Base-by-base conservation (phyloP, 1,140 invertebrate species). In the Drosophila novamexicana region DNA sequence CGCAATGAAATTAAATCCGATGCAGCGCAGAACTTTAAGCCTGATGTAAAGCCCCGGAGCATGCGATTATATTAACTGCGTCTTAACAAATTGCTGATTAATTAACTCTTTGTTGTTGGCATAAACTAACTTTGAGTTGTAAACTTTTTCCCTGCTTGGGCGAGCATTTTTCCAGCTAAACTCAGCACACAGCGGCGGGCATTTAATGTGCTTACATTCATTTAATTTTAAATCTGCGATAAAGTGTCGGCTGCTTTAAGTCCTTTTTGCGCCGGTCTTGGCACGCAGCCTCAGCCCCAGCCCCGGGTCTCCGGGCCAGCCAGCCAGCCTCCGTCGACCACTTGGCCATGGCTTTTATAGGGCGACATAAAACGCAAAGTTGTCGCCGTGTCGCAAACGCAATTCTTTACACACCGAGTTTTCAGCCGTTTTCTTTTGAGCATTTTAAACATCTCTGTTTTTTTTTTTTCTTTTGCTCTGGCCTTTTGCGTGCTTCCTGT, bases 161-260 rank as follows among this genome's bases (percentile, higher is more conserved):
- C 16, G 22, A n/a, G 63, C 34, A 72, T 61, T 68, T 57, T 56
- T 56, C 49, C 44, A 59, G 49, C 58, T 62, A 75, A 45, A 44
- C 63, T 69, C 49, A 88, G 75, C 70, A 50, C 22, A 58, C 64
- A 56, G 83, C 72, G 71, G 59, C 65, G 75, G 79, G 63, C 79
- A 77, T 88, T 86, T 86, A 86, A 83, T 86, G 82, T 88, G 82
- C 82, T 83, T 88, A 82, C 83, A 86, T 88, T 86, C 84, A 74
- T 88, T 88, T 71, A 71, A 72, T 89, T 86, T 86, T 88, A 86
- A 86, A 83, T 86, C 82, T 88, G 62, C 67, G 82, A 83, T 83
- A 88, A 88, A 86, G 82, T 71, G 82, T 56, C 62, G 79, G 49
- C 64, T 58, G 76, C 82, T 88, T 86, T 71, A 86, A 86, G 82